Conservation (phyloP, 2,797 vertebrate species). For the Crenuchus spilurus region DNA sequence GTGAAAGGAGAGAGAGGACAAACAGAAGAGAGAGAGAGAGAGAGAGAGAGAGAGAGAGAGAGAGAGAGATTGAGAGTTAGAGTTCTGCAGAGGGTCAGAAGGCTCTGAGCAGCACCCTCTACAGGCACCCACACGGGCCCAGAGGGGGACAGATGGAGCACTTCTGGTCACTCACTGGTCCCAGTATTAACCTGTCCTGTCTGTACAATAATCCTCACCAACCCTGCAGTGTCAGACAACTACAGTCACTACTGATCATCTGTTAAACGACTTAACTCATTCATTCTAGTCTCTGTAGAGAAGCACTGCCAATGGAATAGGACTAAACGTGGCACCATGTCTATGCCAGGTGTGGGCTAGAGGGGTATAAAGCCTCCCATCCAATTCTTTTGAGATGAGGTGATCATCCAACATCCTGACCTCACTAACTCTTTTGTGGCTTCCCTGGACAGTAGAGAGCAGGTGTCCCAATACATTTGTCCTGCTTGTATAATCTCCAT, state of each 20-base stretch:
- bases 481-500: no score
- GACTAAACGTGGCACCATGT: no score
- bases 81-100: not conserved
- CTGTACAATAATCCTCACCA: constrained; percentile 36
- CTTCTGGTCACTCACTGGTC: constrained; percentile 50
- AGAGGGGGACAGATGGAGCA: constrained; percentile 23
- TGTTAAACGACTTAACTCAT: not conserved
- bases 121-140: not conserved
- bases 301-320: no score
- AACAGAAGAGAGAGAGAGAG: not conserved
- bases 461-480: no score
- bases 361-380: no score
- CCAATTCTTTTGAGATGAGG: no score
- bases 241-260: no score
- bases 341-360: no score
- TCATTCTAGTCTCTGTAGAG: not conserved
- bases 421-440: no score
- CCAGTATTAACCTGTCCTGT: constrained; percentile 66
- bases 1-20: not conserved
- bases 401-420: no score
- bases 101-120: not conserved
- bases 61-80: not conserved
- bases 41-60: not conserved
- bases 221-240: constrained; percentile 6
- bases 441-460: no score